These are phyloP conservation scores for Lonchura striata DNA, from an alignment of 2,113 vertebrate species.

Conservation along the genomic window DNA sequence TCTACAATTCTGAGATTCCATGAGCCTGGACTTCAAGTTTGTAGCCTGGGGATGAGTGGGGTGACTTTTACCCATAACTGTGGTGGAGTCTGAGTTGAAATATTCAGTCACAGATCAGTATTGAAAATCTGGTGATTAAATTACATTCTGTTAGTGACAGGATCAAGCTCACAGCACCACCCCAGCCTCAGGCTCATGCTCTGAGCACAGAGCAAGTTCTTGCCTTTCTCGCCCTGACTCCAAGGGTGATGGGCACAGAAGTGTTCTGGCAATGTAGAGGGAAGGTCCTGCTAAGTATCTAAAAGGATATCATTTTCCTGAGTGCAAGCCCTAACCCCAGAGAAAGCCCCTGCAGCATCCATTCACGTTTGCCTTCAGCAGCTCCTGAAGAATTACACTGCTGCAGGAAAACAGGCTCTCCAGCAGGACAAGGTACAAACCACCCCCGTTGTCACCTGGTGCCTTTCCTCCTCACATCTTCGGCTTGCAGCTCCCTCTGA, in stretches of 20 bases:
- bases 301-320: neutral
- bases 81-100: accelerated
- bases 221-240: neutral
- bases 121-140: neutral
- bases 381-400: neutral
- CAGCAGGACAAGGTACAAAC: neutral
- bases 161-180: neutral
- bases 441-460: neutral
- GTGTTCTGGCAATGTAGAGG: neutral
- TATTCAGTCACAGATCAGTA: neutral
- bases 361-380: neutral
- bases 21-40: neutral
- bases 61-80: accelerated
- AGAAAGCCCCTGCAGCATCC: neutral
- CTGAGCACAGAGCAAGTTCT: neutral
- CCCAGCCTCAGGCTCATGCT: neutral
- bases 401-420: neutral
- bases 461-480: neutral
- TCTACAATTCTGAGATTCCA: neutral
- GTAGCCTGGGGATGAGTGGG: neutral
- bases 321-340: neutral
- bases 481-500: neutral
- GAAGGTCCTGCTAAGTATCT: neutral
- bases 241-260: neutral
- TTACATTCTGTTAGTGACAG: neutral